Evolutionary conservation across 1,140 invertebrate genomes (phyloP), one percentile per base, ranked within the genome.

Genomic region (Heliconius eleuchia): DNA sequence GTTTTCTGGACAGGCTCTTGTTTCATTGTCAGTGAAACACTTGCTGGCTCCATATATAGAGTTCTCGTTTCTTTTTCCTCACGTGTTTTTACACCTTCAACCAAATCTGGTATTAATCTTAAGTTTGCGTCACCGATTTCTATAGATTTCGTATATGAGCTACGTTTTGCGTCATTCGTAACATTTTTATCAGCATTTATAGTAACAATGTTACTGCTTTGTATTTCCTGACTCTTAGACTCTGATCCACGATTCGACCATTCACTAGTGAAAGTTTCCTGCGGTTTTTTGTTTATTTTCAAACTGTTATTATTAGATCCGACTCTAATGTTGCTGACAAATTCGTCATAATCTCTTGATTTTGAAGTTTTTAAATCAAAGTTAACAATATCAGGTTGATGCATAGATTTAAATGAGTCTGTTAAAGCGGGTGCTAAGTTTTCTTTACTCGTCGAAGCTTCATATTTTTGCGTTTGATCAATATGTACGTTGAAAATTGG

Each of bases 301-400:
- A 94, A 80, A 76, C 88, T 94, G 82, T 94, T 95, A 60, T 93
- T 90, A 76, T 92, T 92, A 4, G 92, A 93, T 39, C 94, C 94
- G 8, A 95, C 89, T 81, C 91, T 91, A 27, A 95, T 93, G 74
- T 95, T 95, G 71, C 94, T 95, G 3, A 95, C 90, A 77, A 92
- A 95, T 78, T 95, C 94, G 80, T 94, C 91, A 27, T 92, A 91
- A 34, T 92, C 88, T 81, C 81, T 88, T 46, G 73, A 27, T 86
- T 92, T 55, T n/a, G 86, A 83, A 73, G 86, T 79, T 87, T 94
- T 95, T 27, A 94, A 86, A 85, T 93, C 91, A 80, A 95, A 92
- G 73, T 94, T 95, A 1, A 95, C 94, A 23, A 95, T 94, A 79
- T 95, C 94, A 6, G 94, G 94, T 88, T 95, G 94, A 83, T 95